Evolutionary conservation across 2,797 vertebrate species (phyloP), one percentile per base, ranked within the genome.

Genomic region (Sebastes diaconus): DNA sequence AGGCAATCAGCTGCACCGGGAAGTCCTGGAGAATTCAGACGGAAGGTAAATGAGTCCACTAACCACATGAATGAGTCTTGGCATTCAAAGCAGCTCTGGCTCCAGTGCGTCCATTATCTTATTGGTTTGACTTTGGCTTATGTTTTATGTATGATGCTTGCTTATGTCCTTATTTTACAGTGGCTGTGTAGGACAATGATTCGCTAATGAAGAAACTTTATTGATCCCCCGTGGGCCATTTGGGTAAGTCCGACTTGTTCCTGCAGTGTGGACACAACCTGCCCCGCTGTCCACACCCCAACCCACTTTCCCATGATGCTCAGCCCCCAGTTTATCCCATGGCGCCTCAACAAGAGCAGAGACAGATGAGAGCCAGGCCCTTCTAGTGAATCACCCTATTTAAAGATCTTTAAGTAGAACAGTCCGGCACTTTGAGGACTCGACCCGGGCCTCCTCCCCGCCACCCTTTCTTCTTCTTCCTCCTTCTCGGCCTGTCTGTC

Each of bases 331-430:
- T 71, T 69, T 57, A 32, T 90, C 77, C 87, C 85, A 42, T 5
- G 71, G 69, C 68, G 73, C 84, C 76, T 89, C 84, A 77, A 83
- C 58, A 80, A 85, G 77, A 90, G 83, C 89, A 66, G 85, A 92
- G 90, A 91, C 83, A 54, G 87, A 90, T 92, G 87, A 93, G 84
- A 73, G 83, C 71, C 36, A 75, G 68, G 77, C 88, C 79, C 79
- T 91, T 88, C 82, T 90, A 68, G 87, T 88, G 84, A 92, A 87
- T 87, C 86, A 92, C 84, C 87, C 94, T 95, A 95, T 95, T 95
- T 95, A 93, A 94, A 93, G 92, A 92, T 89, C 84, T 88, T 90
- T 94, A 95, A 95, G 87, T 95, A 88, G 94, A 95, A 92, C 94
- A 95, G 86, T 87, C 84, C 79, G 27, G 75, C 80, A 68, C 90